These are phyloP conservation scores for Stichodactyla mertensii DNA, from an alignment of 64 coral and sea anemone genomes.

Conservation along the genomic window DNA sequence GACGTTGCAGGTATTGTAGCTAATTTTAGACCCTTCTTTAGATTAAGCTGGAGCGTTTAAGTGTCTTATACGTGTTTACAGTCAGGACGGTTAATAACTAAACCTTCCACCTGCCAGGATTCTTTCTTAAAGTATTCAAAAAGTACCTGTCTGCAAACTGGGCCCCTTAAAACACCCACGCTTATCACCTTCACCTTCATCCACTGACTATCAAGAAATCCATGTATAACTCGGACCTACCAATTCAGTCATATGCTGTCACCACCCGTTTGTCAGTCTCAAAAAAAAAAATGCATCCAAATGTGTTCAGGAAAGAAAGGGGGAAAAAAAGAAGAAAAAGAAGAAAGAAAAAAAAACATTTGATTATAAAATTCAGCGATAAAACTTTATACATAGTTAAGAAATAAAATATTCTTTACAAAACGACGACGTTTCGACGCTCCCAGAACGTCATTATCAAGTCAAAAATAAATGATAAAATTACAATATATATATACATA, in stretches of 20 bases:
- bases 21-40: background rate
- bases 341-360: too few relatives aligned
- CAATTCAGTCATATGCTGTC: background rate
- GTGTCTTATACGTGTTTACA: too few relatives aligned
- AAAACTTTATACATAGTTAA: too few relatives aligned
- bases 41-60: background rate
- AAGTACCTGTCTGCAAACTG: background rate
- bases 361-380: too few relatives aligned
- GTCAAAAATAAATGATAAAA: too few relatives aligned
- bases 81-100: background rate
- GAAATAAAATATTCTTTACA: too few relatives aligned
- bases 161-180: background rate
- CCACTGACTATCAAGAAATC: background rate
- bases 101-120: background rate
- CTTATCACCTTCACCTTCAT: background rate
- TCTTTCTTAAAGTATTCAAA: background rate
- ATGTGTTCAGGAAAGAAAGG: too few relatives aligned
- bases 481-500: too few relatives aligned
- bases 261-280: background rate
- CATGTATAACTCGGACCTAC: background rate
- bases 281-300: too few relatives aligned
- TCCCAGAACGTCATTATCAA: too few relatives aligned
- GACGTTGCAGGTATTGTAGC: background rate
- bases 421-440: too few relatives aligned
- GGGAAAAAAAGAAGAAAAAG: too few relatives aligned